A percentile compares a stretch with the other conserved stretches of the same genome.
These are phyloP conservation scores for Teleiodes luculella DNA, from an alignment of 2,888 invertebrate species.

Conservation along the genomic window DNA sequence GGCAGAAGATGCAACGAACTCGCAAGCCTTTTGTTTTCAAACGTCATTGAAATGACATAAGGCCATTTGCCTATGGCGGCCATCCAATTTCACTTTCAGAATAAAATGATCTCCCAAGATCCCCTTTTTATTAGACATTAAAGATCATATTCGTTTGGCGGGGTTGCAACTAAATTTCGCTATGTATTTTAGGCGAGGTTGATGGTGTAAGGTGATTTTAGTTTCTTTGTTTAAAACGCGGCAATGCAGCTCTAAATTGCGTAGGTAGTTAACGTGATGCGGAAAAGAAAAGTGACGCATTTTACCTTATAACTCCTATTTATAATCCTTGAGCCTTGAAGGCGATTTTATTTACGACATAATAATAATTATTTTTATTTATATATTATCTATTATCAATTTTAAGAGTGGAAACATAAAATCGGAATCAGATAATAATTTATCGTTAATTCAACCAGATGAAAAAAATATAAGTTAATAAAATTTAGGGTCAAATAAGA, in stretches of 20 bases:
- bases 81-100: slow-evolving; percentile 37
- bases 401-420: no score
- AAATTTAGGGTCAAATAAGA: no score
- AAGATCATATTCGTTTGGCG: neutral
- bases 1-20: slow-evolving; percentile 17
- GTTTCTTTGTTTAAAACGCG: neutral
- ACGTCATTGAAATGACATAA: slow-evolving; percentile 58
- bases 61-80: slow-evolving; percentile 59
- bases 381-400: no score
- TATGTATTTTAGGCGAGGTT: slow-evolving; percentile 1
- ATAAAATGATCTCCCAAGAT: neutral
- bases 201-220: slow-evolving; percentile 1
- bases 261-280: neutral
- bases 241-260: neutral
- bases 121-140: neutral
- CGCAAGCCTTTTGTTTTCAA: slow-evolving; percentile 36
- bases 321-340: no score
- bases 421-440: no score
- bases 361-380: no score
- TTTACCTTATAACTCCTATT: no score
- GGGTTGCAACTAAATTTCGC: neutral
- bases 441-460: no score
- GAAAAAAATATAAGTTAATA: no score
- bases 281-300: neutral
- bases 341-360: no score